These are phyloP conservation scores for Etheostoma spectabile DNA, from an alignment of 2,113 vertebrate genomes.

Conservation along the genomic window DNA sequence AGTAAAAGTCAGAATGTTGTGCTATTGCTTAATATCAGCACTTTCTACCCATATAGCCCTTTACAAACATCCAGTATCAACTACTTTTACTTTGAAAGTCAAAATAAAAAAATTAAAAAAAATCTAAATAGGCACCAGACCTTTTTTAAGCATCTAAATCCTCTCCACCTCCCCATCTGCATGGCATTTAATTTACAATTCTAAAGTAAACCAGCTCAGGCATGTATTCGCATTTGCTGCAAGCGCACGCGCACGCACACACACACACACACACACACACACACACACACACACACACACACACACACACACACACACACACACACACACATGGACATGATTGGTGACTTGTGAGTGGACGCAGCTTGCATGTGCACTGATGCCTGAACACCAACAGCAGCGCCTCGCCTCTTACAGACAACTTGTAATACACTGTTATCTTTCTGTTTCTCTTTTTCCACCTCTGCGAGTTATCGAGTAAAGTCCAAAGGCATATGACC, in stretches of 20 bases:
- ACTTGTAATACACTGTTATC: slow-evolving; percentile 51
- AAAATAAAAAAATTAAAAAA: slow-evolving; percentile 15
- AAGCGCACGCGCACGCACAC: neutral
- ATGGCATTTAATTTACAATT: slow-evolving; percentile 36
- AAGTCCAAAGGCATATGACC: slow-evolving; percentile 52
- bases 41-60: neutral
- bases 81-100: slow-evolving; percentile 14
- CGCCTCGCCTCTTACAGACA: slow-evolving; percentile 32
- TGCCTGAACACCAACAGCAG: slow-evolving; percentile 46
- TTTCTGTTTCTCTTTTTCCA: slow-evolving; percentile 4
- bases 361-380: slow-evolving; percentile 52
- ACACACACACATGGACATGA: neutral
- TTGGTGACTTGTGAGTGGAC: slow-evolving; percentile 42
- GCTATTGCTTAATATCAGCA: neutral
- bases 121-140: neutral
- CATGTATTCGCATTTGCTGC: slow-evolving; percentile 42
- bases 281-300: neutral
- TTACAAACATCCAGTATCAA: neutral
- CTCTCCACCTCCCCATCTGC: neutral
- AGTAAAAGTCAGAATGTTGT: neutral
- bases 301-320: slow-evolving; percentile 11
- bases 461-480: slow-evolving; percentile 47
- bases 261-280: neutral
- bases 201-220: slow-evolving; percentile 35
- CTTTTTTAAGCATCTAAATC: slow-evolving; percentile 9